Evolutionary conservation across 2,113 vertebrate genomes (phyloP), one percentile per base, ranked within the genome.

Genomic region (Todiramphus saurophagus): DNA sequence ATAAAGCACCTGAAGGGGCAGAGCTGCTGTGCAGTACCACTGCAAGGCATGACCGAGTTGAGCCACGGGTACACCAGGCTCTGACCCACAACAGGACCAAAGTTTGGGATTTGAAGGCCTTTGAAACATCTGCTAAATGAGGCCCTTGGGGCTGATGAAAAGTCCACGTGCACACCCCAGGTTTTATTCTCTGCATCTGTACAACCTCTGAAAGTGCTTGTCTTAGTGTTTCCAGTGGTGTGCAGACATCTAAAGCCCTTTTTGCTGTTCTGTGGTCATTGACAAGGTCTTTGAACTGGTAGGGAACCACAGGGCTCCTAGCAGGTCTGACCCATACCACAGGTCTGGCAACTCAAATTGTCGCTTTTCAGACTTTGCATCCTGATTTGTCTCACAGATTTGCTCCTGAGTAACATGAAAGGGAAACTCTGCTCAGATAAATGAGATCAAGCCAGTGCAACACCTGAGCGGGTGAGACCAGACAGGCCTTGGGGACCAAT

Each of bases 221-320:
- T 83, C 63, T 82, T 92, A 69, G 18, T 56, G 91, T 82, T 93
- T 91, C 86, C 92, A 87, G 75, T 31, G 37, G 30, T 69, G 77
- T 83, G n/a, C 87, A 87, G 87, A 68, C 90, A 87, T 68, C 46
- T 91, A 56, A 93, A 96, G 63, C 11, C 2, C 35, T 63, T 95
- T 94, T 94, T 84, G 62, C 63, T 80, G 30, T 48, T 68, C 74
- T 83, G 43, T 92, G 85, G 92, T 90, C 64, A 50, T 11, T 78
- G 17, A 30, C 66, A 93, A 79, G 41, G 68, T 50, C 82, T 94
- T 96, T 94, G 64, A 94, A 83, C 80, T 79, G 12, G 25, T 58
- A 55, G 28, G 7, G 31, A 84, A 12, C 16, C 66, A 46, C 50
- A 83, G 67, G 3, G 0, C 63, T 56, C 44, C 64, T 51, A 51